Base-by-base conservation (phyloP, 2,888 invertebrate species). In the Crepidodera aurea region DNA sequence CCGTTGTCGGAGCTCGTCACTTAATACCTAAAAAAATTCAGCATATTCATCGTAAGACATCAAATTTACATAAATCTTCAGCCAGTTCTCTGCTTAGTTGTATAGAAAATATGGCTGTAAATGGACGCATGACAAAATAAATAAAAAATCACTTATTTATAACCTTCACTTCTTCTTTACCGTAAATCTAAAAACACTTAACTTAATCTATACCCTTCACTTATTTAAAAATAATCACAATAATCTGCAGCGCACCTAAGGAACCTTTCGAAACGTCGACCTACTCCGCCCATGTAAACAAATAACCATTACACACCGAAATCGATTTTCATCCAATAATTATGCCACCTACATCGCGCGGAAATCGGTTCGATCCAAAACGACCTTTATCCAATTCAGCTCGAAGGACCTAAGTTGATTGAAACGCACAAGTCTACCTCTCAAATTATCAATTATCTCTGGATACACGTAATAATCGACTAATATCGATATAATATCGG, bases 401-500 rank as follows among this genome's bases (percentile, higher is more conserved):
- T 57, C 19, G 51, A 64, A 60, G 58, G 64, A 37, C 50, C 51
- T 59, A 19, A 34, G 12, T 64, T 34, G 53, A 56, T 13, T 22
- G 53, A 60, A 48, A 46, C 42, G 6, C 19, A 37, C 29, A 15
- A 37, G 25, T 25, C 27, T 54, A 39, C 65, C 66, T 51, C 48
- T 65, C 63, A 39, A 61, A 69, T 69, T 69, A 67, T 63, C 69
- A 55, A 69, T 69, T 69, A 64, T 64, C 15, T 66, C 64, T 65
- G 69, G 69, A 55, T 51, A 67, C 66, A 67, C 61, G 56, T 67
- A 67, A 69, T 67, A 63, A 67, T 69, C 67, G 67, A 61, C 69
- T 69, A 67, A 67, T 69, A 69, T 69, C 64, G 69, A 69, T 69
- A 69, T 67, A 69, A 66, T 69, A 69, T 69, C 65, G 68, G 69